phyloP scores from a whole-genome alignment of 1,140 invertebrate genomes.

The Holotrichia oblita region DNA sequence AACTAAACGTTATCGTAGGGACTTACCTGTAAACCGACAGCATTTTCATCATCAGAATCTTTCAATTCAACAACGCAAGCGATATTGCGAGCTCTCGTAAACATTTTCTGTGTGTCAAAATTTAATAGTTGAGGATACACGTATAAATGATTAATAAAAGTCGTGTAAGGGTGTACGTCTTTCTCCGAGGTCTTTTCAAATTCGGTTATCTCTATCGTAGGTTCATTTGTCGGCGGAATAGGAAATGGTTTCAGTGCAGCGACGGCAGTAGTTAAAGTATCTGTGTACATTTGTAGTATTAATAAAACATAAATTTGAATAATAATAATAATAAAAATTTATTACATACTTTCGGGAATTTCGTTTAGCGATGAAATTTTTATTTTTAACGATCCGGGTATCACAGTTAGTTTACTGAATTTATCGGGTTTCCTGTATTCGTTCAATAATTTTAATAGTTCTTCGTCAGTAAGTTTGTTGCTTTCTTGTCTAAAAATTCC shows the following conservation, averaged over 20 bases:
- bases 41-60: conserved; percentile 78
- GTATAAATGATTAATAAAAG: conserved; percentile 88
- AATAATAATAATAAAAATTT: too few relatives aligned
- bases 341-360: conserved; percentile 72
- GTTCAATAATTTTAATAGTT: conserved; percentile 85
- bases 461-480: conserved; percentile 83
- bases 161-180: conserved; percentile 80
- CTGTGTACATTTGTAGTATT: conserved; percentile 60
- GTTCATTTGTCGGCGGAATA: conserved; percentile 74
- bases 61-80: conserved; percentile 86
- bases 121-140: conserved; percentile 87
- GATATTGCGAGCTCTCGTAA: conserved; percentile 89
- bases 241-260: conserved; percentile 84
- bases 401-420: conserved; percentile 80
- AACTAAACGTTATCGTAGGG: conserved; percentile 46
- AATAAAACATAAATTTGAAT: conserved; percentile 8
- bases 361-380: conserved; percentile 74
- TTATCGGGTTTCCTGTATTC: conserved; percentile 89
- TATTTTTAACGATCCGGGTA: conserved; percentile 84
- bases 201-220: conserved; percentile 84
- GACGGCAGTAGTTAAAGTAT: conserved; percentile 82
- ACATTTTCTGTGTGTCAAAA: conserved; percentile 92
- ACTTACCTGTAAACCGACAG: conserved; percentile 75
- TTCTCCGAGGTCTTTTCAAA: conserved; percentile 77
- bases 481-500: conserved; percentile 89